phyloP scores from a whole-genome alignment of 2,113 vertebrate species.

The Ophthalmolycus amberensis region DNA sequence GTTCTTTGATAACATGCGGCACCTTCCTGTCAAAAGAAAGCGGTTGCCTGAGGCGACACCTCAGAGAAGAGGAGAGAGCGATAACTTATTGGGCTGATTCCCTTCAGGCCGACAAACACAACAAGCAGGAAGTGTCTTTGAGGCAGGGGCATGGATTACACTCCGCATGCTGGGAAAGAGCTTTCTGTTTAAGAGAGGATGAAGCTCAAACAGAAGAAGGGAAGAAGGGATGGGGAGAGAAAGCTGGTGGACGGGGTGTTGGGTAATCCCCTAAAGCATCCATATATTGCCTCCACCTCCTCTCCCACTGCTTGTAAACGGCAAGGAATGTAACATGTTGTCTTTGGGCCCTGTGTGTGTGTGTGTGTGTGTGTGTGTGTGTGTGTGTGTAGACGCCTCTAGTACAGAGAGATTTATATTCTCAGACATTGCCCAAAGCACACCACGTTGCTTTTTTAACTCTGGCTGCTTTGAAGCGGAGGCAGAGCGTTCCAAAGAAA shows the following conservation, averaged over 20 bases:
- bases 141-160: slow-evolving; percentile 75
- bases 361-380: slow-evolving; percentile 1
- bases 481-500: slow-evolving; percentile 68
- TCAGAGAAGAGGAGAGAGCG: slow-evolving; percentile 26
- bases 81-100: slow-evolving; percentile 47
- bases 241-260: slow-evolving; percentile 58
- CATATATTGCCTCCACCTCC: slow-evolving; percentile 80
- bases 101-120: slow-evolving; percentile 65
- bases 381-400: slow-evolving; percentile 58
- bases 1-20: slow-evolving; percentile 12
- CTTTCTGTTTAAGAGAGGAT: slow-evolving; percentile 69
- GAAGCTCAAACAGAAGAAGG: slow-evolving; percentile 64
- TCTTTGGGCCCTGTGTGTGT: slow-evolving; percentile 72
- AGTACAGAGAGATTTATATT: slow-evolving; percentile 77
- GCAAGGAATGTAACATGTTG: slow-evolving; percentile 80
- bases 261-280: slow-evolving; percentile 83
- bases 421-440: slow-evolving; percentile 76
- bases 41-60: slow-evolving; percentile 49
- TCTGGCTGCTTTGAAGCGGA: slow-evolving; percentile 73
- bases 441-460: slow-evolving; percentile 63
- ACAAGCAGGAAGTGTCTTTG: slow-evolving; percentile 72
- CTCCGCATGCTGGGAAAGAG: slow-evolving; percentile 78
- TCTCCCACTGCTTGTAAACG: slow-evolving; percentile 79
- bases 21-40: slow-evolving; percentile 22
- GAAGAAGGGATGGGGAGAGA: slow-evolving; percentile 55